Percentiles rank a stretch among this genome's conserved stretches.
These are phyloP conservation scores for Digitonthophagus gazella DNA, from an alignment of 2,888 invertebrate genomes.

Conservation along the genomic window DNA sequence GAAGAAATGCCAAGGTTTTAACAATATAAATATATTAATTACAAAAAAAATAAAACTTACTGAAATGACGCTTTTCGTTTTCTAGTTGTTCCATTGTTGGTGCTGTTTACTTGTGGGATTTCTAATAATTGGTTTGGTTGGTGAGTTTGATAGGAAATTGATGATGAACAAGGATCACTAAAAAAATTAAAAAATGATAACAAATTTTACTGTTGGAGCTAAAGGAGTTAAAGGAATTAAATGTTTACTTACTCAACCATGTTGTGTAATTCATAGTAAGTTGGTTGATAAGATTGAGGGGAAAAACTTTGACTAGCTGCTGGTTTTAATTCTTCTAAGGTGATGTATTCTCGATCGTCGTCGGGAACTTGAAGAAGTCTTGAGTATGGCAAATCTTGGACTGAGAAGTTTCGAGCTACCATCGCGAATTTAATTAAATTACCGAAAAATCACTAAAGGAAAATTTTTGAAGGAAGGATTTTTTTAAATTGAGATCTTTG, in stretches of 20 bases:
- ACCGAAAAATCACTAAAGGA: too few relatives aligned
- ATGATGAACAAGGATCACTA: constrained; percentile 46
- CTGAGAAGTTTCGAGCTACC: constrained; percentile 50
- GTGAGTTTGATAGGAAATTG: constrained; percentile 37
- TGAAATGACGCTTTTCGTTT: constrained; percentile 55
- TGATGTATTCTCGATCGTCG: constrained; percentile 48
- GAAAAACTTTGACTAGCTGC: constrained; percentile 39
- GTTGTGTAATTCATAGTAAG: constrained; percentile 47
- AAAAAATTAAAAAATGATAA: constrained; percentile 29
- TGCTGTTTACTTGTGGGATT: constrained; percentile 43
- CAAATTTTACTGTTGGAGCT: too few relatives aligned
- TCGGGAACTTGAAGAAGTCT: constrained; percentile 49
- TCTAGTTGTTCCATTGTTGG: constrained; percentile 41
- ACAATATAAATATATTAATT: background rate
- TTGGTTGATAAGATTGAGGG: constrained; percentile 43
- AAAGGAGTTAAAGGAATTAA: constrained; percentile 11
- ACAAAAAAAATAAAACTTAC: constrained; percentile 47
- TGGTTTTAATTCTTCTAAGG: constrained; percentile 50
- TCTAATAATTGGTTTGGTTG: constrained; percentile 41
- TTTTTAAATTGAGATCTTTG: too few relatives aligned
- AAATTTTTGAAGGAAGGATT: too few relatives aligned
- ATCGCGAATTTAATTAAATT: too few relatives aligned
- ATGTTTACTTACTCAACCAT: constrained; percentile 46
- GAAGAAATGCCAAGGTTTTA: constrained; percentile 9
- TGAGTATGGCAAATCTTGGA: constrained; percentile 49